A percentile compares a stretch with the other conserved stretches of the same genome.
Evolutionary conservation across 2,113 vertebrate genomes (phyloP).

Genomic region (Pluvialis apricaria): DNA sequence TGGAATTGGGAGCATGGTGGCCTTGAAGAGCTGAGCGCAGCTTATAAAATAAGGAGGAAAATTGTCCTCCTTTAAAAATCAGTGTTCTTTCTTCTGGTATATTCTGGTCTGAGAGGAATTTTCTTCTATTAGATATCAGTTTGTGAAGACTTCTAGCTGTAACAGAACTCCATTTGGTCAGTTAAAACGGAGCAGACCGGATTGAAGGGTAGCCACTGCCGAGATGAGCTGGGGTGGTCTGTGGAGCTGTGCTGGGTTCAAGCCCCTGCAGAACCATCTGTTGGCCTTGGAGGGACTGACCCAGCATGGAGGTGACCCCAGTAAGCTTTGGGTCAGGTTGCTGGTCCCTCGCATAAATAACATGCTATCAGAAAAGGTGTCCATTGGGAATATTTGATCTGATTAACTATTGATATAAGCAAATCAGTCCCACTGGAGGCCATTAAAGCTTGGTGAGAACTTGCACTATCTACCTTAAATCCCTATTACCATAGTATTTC

Average conservation of each 20-base stretch:
- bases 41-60: neutral
- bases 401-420: neutral
- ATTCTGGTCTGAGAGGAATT: neutral
- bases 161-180: neutral
- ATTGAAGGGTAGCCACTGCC: neutral
- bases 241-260: neutral
- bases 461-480: neutral
- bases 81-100: neutral
- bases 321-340: neutral
- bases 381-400: neutral
- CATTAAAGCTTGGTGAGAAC: neutral
- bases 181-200: neutral
- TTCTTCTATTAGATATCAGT: neutral
- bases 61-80: neutral
- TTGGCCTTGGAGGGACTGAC: neutral
- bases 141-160: neutral
- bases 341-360: neutral
- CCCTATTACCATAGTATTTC: neutral
- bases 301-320: neutral
- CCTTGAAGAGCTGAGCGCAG: neutral
- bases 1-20: rapidly evolving
- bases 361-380: neutral
- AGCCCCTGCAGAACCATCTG: neutral
- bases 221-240: neutral
- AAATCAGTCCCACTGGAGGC: neutral